Base-by-base conservation (phyloP, 37 sponge, comb jelly and placozoan genomes). In the Geodia barretti region DNA sequence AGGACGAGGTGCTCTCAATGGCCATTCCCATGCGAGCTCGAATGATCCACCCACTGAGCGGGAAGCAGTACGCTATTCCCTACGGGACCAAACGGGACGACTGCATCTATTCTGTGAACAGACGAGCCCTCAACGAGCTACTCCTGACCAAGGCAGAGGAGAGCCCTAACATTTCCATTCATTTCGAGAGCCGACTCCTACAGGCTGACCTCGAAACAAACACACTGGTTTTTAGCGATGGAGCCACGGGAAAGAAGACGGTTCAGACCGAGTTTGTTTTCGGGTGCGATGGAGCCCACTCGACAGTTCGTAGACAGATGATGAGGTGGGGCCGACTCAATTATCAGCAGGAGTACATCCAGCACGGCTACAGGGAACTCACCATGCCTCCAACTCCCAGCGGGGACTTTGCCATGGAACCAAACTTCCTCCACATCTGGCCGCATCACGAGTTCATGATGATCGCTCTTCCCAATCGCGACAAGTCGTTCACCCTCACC, bases 291-390 rank as follows among this genome's bases (percentile, higher is more conserved):
- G 95, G 95, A 32, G 89, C 95, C 19, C 83, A 41, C 42, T 95
- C 95, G 0, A 79, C 92, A 1, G 92, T 95, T 0, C 74, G 95
- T 25, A 39, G 88, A 29, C 90, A 87, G 60, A 78, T 92, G 83
- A 89, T 89, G 86, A 72, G 95, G 4, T 76, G 76, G 73, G 68
- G 75, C 4, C 25, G 75, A 37, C 60, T 96, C 43, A 80, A 96
- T 68, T 93, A 82, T 65, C 28, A 39, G 19, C 93, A 96, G 72
- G 89, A 90, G 40, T 96, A 90, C 73, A 96, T 93, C 39, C 74
- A 79, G 17, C 93, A 92, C 67, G 91, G 88, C 60, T 96, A 96
- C 89, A 96, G 90, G 77, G 97, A 96, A 47, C 80, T 96, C n/a
- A 63, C 71, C 42, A 88, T 96, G 70, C 91, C 89, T 24, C 81